These are phyloP conservation scores for Chondrosia reniformis DNA, from an alignment of 37 sponge, comb jelly and placozoan species.

Conservation along the genomic window DNA sequence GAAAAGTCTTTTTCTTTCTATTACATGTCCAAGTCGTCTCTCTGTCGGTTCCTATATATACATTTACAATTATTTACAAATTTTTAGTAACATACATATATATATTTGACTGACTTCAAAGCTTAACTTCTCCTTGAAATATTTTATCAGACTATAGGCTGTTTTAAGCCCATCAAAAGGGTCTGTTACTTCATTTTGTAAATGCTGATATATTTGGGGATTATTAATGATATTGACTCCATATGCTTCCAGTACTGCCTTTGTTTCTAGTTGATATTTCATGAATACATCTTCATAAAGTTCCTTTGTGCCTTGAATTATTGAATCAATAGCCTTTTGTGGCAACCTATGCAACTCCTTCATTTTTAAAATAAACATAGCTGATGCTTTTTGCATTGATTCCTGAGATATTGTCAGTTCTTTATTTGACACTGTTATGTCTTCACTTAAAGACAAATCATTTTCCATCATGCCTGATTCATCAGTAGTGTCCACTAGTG, in stretches of 20 bases:
- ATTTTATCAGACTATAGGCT: background rate
- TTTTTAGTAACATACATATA: background rate
- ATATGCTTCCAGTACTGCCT: background rate
- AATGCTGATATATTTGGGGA: background rate
- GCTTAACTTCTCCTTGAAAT: background rate
- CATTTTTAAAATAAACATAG: background rate
- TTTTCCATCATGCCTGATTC: background rate
- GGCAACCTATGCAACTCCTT: background rate
- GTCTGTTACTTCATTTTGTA: background rate
- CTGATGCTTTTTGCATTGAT: background rate
- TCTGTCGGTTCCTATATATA: conserved; percentile 6
- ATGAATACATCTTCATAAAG: background rate
- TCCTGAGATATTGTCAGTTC: no score
- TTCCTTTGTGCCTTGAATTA: background rate
- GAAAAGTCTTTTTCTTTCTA: background rate
- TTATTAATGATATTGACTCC: background rate
- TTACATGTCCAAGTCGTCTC: background rate
- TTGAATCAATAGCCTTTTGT: background rate
- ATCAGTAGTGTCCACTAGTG: background rate
- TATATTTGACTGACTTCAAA: background rate
- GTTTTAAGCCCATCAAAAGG: conserved; percentile 3
- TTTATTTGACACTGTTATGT: no score
- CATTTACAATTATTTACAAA: background rate
- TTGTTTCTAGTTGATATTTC: background rate
- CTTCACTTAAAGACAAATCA: no score